Base-by-base conservation (phyloP, 2,113 vertebrate species). In the Crotalus viridis region DNA sequence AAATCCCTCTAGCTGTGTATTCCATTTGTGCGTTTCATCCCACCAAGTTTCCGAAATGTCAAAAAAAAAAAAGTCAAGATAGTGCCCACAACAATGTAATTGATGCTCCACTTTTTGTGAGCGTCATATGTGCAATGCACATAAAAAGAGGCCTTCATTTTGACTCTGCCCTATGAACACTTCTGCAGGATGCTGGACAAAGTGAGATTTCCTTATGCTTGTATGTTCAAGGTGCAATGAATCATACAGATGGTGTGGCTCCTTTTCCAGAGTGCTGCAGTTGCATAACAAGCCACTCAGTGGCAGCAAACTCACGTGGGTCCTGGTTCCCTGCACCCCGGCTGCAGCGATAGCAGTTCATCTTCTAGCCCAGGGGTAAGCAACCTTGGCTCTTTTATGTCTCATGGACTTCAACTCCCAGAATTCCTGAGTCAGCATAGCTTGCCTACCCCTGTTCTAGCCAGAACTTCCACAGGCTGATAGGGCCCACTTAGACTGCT, bases 221-320 rank as follows among this genome's bases (percentile, higher is more conserved):
- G 19, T 39, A 5, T 19, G n/a, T 2, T 39, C 17, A 4, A 39
- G n/a, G n/a, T 7, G 33, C 69, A 21, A 81, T 3, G n/a, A 74
- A 33, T 39, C 69, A 33, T 7, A 33, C n/a, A 33, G 69, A 19
- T 74, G 6, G 21, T 28, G 46, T 26, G 4, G 10, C 24, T 87
- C 17, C 86, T 52, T 87, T 87, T 87, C 26, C 0, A 3, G 1
- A 0, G 26, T 43, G 74, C n/a, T 64, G 91, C 54, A 15, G 10
- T 64, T 3, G 13, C 8, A 24, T 9, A 46, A 5, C 15, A 15
- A 7, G 85, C 64, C 95, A 46, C 92, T 94, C 95, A 94, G 0
- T 46, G 96, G 95, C 94, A 95, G 95, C 94, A 97, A 46, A 56
- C 57, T 2, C 91, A 74, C 61, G 28, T 26, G 26, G 13, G 12